Conservation (phyloP, 2,888 invertebrate species). For the Nomada goodeniana region DNA sequence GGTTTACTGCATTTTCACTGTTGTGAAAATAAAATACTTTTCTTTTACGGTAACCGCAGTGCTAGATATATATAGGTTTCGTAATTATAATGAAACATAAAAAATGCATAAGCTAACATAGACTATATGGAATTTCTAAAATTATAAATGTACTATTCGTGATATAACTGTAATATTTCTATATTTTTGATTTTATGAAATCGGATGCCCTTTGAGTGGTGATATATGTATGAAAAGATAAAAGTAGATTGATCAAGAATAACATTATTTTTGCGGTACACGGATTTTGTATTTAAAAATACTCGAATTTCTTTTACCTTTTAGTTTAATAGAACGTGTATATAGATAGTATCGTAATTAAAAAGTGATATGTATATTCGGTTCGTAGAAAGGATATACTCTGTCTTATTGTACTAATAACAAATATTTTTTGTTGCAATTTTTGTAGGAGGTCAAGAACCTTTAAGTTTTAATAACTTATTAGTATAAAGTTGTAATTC, state of each 20-base stretch:
- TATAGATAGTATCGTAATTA: constrained; percentile 33
- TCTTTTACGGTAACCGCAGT: constrained; percentile 7
- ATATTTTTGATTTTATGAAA: constrained; percentile 34
- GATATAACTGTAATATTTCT: constrained; percentile 17
- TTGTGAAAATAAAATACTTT: constrained; percentile 15
- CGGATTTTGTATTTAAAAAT: constrained; percentile 53
- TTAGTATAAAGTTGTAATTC: constrained; percentile 12
- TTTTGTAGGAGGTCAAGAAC: constrained; percentile 40
- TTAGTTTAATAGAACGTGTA: constrained; percentile 46
- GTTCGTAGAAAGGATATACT: constrained; percentile 8
- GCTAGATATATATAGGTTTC: constrained; percentile 25
- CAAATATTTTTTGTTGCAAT: constrained; percentile 31
- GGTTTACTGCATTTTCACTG: constrained; percentile 36
- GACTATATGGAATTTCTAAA: constrained; percentile 22
- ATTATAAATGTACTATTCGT: constrained; percentile 7
- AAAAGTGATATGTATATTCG: constrained; percentile 30
- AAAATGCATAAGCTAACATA: constrained; percentile 6
- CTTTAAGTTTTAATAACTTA: constrained; percentile 34
- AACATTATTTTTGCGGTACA: constrained; percentile 44
- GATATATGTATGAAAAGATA: not conserved
- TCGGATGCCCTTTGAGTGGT: constrained; percentile 24
- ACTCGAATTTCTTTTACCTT: constrained; percentile 43
- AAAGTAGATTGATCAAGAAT: constrained; percentile 16
- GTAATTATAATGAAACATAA: constrained; percentile 3
- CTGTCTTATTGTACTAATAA: constrained; percentile 38